These are phyloP conservation scores for Diaperis boleti DNA, from an alignment of 2,888 invertebrate species.

Conservation along the genomic window DNA sequence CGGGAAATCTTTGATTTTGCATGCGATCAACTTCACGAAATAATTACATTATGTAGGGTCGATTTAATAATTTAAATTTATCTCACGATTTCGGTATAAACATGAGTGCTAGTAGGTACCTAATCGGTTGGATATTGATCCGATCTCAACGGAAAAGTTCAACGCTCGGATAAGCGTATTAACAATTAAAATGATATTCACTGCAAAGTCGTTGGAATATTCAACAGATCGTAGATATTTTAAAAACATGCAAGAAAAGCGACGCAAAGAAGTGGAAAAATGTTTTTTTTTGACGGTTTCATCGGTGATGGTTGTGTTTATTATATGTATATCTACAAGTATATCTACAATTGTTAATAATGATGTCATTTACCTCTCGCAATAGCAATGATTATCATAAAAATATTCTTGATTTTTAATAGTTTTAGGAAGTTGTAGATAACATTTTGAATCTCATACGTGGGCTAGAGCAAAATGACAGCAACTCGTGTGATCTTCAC, in stretches of 20 bases:
- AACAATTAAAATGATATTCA: not conserved
- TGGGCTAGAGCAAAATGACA: no score
- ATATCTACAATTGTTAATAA: no score
- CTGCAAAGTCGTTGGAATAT: not conserved
- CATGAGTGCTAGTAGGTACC: not conserved
- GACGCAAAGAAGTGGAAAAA: no score
- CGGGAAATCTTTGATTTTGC: constrained; percentile 8
- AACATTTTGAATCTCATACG: no score
- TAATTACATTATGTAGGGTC: constrained; percentile 10
- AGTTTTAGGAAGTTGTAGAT: no score
- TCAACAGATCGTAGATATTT: not conserved
- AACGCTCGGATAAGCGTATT: constrained; percentile 2
- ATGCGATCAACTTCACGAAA: not conserved
- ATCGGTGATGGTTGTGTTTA: no score
- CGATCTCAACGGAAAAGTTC: constrained; percentile 8
- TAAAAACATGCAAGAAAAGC: not conserved
- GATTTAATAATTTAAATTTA: constrained; percentile 25
- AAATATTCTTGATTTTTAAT: no score
- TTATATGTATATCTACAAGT: no score
- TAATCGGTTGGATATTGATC: constrained; percentile 8
- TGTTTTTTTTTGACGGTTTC: no score
- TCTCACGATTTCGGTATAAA: not conserved
- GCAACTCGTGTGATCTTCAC: no score
- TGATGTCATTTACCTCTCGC: no score
- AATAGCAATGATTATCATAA: no score